Conservation (phyloP, 1,140 invertebrate genomes). For the Steinernema feltiae region DNA sequence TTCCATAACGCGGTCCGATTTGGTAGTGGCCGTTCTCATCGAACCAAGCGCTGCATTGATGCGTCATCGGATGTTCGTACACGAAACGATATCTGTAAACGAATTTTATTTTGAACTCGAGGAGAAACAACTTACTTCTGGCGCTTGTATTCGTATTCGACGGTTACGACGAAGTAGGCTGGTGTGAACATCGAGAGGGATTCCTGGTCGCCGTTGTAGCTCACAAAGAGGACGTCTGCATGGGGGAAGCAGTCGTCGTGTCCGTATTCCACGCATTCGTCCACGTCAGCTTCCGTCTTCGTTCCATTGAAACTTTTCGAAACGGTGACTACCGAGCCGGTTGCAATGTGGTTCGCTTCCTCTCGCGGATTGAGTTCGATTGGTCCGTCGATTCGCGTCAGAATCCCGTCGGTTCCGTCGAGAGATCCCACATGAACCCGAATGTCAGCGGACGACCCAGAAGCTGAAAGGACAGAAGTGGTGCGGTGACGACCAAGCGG, state of each 20-base stretch:
- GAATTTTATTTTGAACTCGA: not conserved
- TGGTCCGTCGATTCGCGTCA: not conserved
- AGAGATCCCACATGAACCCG: not conserved
- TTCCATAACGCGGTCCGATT: constrained; percentile 1
- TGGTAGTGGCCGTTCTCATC: not conserved
- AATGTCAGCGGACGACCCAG: not conserved
- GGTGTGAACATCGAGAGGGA: not conserved
- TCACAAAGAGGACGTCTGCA: not conserved
- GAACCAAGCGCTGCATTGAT: not conserved
- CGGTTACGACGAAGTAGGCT: not conserved
- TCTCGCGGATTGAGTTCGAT: not conserved
- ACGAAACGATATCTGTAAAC: not conserved
- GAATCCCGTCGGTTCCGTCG: not conserved
- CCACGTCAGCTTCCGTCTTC: not conserved
- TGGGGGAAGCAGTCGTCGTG: constrained; percentile 1
- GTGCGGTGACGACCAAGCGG: not conserved
- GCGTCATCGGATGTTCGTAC: not conserved
- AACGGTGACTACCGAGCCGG: no score
- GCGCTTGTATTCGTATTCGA: not conserved
- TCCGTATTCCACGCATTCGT: not conserved
- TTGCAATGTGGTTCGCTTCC: no score
- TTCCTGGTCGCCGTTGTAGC: not conserved
- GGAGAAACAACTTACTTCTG: not conserved
- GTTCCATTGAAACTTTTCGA: not conserved
- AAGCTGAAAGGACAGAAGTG: not conserved